phyloP scores from a whole-genome alignment of 2,113 vertebrate genomes.

The Sapajus apella region DNA sequence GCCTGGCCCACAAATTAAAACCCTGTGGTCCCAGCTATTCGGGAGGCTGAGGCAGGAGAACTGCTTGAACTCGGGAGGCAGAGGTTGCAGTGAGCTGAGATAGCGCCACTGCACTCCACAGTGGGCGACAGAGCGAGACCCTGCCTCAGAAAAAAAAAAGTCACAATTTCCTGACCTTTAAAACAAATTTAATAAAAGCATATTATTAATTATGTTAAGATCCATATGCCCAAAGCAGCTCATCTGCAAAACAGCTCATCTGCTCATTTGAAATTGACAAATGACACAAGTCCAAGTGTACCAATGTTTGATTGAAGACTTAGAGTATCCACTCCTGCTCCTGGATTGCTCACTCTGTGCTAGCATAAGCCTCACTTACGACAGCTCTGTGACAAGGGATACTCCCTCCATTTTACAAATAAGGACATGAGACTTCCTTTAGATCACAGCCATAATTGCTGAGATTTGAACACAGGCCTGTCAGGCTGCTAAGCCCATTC shows the following conservation, averaged over 20 bases:
- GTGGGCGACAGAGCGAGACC: too few species aligned
- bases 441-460: not conserved
- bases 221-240: not conserved
- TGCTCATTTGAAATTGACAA: not conserved
- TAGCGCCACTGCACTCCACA: too few species aligned
- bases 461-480: not conserved
- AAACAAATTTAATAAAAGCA: constrained; percentile 31
- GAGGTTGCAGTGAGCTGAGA: too few species aligned
- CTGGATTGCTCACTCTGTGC: not conserved
- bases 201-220: not conserved
- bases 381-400: not conserved
- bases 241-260: not conserved
- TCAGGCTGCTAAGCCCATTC: not conserved
- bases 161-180: not conserved
- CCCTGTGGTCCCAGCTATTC: too few species aligned
- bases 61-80: too few species aligned
- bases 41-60: too few species aligned
- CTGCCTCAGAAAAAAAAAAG: too few species aligned
- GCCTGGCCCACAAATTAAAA: too few species aligned
- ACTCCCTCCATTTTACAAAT: not conserved
- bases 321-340: not conserved
- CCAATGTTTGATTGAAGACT: not conserved
- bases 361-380: not conserved
- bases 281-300: not conserved
- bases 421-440: not conserved